Percentiles rank a stretch among this genome's conserved stretches.
These are phyloP conservation scores for Drepana arcuata DNA, from an alignment of 1,140 invertebrate species.

Conservation along the genomic window DNA sequence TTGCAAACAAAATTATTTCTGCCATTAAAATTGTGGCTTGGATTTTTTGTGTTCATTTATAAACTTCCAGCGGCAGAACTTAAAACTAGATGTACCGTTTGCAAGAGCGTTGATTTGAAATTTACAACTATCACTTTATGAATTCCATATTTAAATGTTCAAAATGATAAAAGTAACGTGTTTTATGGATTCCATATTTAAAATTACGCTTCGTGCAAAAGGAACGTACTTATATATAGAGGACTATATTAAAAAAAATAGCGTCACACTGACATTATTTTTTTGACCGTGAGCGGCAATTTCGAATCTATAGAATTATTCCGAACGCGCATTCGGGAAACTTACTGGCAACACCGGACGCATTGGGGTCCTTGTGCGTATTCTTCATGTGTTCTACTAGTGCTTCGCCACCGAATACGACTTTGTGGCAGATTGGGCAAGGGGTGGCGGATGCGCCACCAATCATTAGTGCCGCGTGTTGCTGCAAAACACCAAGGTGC, in stretches of 20 bases:
- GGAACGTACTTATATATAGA: no score
- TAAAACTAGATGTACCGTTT: no score
- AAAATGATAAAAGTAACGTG: no score
- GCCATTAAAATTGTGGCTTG: background rate
- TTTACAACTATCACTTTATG: no score
- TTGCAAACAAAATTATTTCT: conserved; percentile 18
- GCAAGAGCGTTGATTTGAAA: no score
- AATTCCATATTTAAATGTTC: no score
- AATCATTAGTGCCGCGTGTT: conserved; percentile 91
- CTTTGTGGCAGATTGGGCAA: conserved; percentile 93
- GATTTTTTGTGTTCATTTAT: conserved; percentile 23
- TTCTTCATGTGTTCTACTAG: conserved; percentile 97
- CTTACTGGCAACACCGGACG: conserved; percentile 92
- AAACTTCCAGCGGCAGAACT: conserved; percentile 56
- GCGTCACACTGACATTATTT: no score
- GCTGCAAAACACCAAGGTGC: conserved; percentile 90
- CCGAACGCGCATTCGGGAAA: conserved; percentile 50
- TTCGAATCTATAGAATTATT: no score
- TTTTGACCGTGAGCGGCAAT: no score
- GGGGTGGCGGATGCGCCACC: conserved; percentile 91
- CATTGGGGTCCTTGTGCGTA: conserved; percentile 93
- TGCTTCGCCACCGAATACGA: conserved; percentile 91
- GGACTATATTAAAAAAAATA: no score
- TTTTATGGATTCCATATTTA: no score
- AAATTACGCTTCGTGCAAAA: no score